phyloP scores from a whole-genome alignment of 2,113 vertebrate species.

The Alectura lathami region DNA sequence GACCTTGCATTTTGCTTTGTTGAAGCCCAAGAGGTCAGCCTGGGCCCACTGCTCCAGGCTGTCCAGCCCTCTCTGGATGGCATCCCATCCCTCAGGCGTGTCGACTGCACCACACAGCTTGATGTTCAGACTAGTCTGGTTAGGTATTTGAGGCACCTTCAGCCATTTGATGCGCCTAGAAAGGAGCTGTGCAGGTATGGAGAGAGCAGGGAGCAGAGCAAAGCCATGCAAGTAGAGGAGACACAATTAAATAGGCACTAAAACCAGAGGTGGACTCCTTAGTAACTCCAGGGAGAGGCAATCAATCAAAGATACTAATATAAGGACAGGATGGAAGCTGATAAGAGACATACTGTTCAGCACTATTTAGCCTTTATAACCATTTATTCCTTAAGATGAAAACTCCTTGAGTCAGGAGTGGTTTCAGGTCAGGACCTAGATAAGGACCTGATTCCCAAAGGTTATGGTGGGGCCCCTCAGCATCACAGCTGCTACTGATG shows the following conservation, averaged over 20 bases:
- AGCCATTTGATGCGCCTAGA: background rate
- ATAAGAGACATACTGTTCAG: background rate
- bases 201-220: background rate
- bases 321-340: background rate
- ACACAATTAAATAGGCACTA: background rate
- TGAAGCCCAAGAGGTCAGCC: too few relatives aligned
- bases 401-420: background rate
- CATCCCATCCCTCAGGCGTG: too few relatives aligned
- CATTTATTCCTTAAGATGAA: background rate
- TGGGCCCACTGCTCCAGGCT: too few relatives aligned
- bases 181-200: background rate
- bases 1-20: too few relatives aligned
- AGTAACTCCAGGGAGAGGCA: background rate
- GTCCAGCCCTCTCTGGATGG: too few relatives aligned
- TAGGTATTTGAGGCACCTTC: background rate
- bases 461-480: background rate
- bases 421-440: background rate
- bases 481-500: too few relatives aligned
- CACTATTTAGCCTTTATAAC: background rate
- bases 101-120: too few relatives aligned
- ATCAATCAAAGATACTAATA: background rate
- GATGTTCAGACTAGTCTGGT: background rate
- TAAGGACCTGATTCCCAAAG: background rate
- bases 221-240: background rate
- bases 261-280: background rate